Percentiles rank a stretch among this genome's conserved stretches.
Evolutionary conservation across 1,140 invertebrate genomes (phyloP).

Genomic region (Ganaspis sp.): DNA sequence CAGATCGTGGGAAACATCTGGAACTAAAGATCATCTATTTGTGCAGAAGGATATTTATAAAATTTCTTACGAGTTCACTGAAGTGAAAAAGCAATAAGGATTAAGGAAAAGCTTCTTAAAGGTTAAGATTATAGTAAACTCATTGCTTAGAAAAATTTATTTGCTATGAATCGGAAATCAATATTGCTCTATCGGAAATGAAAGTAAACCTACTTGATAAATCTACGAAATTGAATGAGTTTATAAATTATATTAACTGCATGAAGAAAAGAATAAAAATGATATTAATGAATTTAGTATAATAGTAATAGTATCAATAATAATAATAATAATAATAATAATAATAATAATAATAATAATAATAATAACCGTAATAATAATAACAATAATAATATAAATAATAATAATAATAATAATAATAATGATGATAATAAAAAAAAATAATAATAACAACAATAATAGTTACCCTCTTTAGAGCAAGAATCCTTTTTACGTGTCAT

Average conservation of each 20-base stretch:
- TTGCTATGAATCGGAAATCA: neutral
- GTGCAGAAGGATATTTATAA: neutral
- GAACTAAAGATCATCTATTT: neutral
- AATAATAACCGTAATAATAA: no score
- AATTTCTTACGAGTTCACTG: neutral
- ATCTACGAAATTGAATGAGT: neutral
- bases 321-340: neutral
- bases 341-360: no score
- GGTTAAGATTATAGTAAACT: constrained; percentile 2
- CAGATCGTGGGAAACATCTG: neutral
- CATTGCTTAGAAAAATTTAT: neutral
- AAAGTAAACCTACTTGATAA: no score
- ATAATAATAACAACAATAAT: no score
- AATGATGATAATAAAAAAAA: no score
- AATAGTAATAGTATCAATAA: no score
- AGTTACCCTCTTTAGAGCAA: no score
- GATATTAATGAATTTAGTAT: no score
- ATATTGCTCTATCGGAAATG: neutral
- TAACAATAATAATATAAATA: no score
- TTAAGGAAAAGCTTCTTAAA: neutral
- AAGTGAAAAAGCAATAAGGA: constrained; percentile 1
- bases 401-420: no score
- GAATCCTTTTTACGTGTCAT: no score
- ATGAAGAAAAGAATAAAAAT: neutral
- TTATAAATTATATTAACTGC: neutral